Evolutionary conservation across 2,888 invertebrate species (phyloP), one percentile per base, ranked within the genome.

Genomic region (Hydrotaea cyrtoneurina): DNA sequence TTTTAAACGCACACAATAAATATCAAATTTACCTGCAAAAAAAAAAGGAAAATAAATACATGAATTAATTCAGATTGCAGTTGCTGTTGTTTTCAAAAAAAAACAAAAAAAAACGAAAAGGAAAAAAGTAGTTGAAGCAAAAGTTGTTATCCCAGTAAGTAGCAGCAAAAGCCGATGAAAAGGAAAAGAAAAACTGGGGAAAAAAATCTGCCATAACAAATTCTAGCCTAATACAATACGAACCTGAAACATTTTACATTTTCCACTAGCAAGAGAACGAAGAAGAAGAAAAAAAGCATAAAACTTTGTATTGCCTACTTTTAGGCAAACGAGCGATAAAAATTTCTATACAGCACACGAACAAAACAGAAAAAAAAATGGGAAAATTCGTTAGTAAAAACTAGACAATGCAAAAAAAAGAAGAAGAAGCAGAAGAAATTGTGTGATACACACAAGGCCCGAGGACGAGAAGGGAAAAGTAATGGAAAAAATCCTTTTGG

Each of bases 231-330:
- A 31, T 31, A 31, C 31, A 31, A 31, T 31, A 31, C 7, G 31
- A 31, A 31, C 2, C 31, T 55, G 8, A 55, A 10, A 43, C 23
- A 43, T 23, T 69, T 69, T 46, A 69, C 17, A 46, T 39, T 23
- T 26, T n/a, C 15, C 50, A 50, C 23, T 31, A 4, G 31, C 31
- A 31, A 7, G 7, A 31, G 2, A 31, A 31, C 31, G 7, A 31
- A 7, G 7, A 31, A 31, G 31, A 31, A 31, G n/a, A n/a, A n/a
- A n/a, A n/a, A n/a, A n/a, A n/a, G n/a, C n/a, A n/a, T n/a, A n/a
- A 31, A 69, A 23, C 15, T 43, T 46, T 69, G 69, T 69, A 85
- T 85, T 85, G 85, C 82, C 85, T 85, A 85, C 74, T 82, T 85
- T 82, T 76, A 71, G 85, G 85, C 79, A 19, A 23, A 69, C 23